Evolutionary conservation across 2,888 invertebrate genomes (phyloP).

Genomic region (Octonoba sinensis): DNA sequence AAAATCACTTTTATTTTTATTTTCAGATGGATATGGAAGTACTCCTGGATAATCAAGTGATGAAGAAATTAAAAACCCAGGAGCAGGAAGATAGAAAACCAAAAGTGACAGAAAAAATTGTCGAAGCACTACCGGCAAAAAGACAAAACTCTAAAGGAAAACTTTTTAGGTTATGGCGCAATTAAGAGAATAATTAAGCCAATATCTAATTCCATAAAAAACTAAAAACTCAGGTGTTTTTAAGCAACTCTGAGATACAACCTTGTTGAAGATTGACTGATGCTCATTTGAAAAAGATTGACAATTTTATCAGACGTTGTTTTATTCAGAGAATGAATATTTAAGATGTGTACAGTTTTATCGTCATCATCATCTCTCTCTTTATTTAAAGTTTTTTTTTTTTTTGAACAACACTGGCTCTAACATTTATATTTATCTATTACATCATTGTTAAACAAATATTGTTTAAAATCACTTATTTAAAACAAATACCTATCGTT

Average conservation of each 20-base stretch:
- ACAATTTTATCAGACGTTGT: not conserved
- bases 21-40: slow-evolving; percentile 93
- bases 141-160: slow-evolving; percentile 34
- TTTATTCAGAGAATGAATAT: not conserved
- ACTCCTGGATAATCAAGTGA: slow-evolving; percentile 90
- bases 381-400: too few species aligned
- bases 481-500: too few species aligned
- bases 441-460: too few species aligned
- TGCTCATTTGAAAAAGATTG: not conserved
- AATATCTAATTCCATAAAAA: not conserved
- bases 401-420: too few species aligned
- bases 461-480: too few species aligned
- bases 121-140: slow-evolving; percentile 16
- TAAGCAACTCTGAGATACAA: too few species aligned
- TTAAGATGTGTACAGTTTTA: not conserved
- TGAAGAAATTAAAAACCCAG: slow-evolving; percentile 78
- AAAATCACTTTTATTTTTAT: too few species aligned
- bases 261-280: not conserved
- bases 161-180: slow-evolving; percentile 58
- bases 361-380: too few species aligned
- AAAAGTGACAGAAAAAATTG: not conserved
- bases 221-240: not conserved
- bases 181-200: too few species aligned
- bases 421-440: too few species aligned
- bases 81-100: slow-evolving; percentile 68